A percentile compares a stretch with the other conserved stretches of the same genome.
phyloP scores from a whole-genome alignment of 2,888 invertebrate genomes.

The Ormyrus labotus region DNA sequence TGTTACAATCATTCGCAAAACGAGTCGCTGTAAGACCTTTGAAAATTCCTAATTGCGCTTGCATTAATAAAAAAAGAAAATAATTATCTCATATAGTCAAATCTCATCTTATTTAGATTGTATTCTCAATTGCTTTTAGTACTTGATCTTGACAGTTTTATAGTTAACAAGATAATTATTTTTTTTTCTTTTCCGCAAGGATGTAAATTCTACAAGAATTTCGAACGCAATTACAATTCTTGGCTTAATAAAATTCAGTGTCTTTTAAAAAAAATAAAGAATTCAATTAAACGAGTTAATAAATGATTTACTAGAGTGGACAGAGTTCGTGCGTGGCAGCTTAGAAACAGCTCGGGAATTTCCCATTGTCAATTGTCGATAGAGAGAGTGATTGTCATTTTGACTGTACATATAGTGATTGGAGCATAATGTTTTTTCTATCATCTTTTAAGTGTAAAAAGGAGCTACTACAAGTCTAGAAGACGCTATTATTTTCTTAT shows the following conservation, averaged over 20 bases:
- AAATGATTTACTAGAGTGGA: conserved; percentile 40
- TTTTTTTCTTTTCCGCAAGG: conserved; percentile 24
- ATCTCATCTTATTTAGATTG: not conserved
- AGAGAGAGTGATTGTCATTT: conserved; percentile 74
- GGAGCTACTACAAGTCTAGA: conserved; percentile 65
- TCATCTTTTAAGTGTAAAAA: conserved; percentile 63
- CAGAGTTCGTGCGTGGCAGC: conserved; percentile 66
- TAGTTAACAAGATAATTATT: conserved; percentile 22
- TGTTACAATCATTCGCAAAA: conserved; percentile 50
- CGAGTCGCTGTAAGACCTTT: conserved; percentile 55
- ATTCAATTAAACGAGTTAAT: conserved; percentile 3
- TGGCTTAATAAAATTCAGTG: not conserved
- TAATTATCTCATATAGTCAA: conserved; percentile 7
- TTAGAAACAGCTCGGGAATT: conserved; percentile 64
- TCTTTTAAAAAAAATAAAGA: conserved; percentile 18
- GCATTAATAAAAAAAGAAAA: conserved; percentile 17
- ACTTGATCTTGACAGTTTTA: conserved; percentile 5
- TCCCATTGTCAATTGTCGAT: conserved; percentile 66
- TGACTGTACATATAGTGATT: conserved; percentile 68
- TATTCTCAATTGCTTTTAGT: conserved; percentile 16
- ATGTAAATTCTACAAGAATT: conserved; percentile 32
- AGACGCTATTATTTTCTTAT: conserved; percentile 61
- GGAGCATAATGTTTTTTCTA: conserved; percentile 56
- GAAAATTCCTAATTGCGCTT: conserved; percentile 48
- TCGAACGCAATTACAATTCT: conserved; percentile 49